Evolutionary conservation across 2,888 invertebrate genomes (phyloP).

Genomic region (Drosophila kokeensis): DNA sequence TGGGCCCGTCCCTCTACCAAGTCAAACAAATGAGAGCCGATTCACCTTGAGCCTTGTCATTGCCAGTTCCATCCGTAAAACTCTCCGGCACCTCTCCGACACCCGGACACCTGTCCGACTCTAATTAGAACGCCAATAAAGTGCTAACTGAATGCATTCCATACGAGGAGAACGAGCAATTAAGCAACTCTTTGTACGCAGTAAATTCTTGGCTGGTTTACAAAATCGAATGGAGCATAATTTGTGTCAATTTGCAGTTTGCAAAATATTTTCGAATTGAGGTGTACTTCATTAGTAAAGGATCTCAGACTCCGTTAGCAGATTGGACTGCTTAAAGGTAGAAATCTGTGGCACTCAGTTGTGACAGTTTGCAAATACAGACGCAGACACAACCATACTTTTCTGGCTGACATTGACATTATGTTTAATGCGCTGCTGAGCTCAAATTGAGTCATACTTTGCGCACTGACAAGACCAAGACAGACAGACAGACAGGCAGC

Average conservation of each 20-base stretch:
- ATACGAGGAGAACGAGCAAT: not conserved
- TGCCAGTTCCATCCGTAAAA: constrained; percentile 14
- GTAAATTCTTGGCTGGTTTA: constrained; percentile 39
- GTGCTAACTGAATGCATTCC: constrained; percentile 47
- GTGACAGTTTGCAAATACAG: constrained; percentile 43
- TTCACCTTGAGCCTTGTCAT: constrained; percentile 57
- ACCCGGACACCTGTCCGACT: constrained; percentile 42
- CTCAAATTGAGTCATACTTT: constrained; percentile 57
- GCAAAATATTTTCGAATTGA: constrained; percentile 41
- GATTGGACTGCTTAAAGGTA: constrained; percentile 43
- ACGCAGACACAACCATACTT: constrained; percentile 7
- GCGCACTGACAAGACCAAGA: constrained; percentile 46
- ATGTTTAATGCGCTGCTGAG: constrained; percentile 43
- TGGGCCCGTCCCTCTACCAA: constrained; percentile 7
- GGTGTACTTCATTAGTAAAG: constrained; percentile 51
- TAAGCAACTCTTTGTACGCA: constrained; percentile 6
- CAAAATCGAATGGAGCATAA: constrained; percentile 28
- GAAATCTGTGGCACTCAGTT: constrained; percentile 37
- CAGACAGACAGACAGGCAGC: constrained; percentile 28
- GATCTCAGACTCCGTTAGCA: constrained; percentile 14
- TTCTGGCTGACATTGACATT: constrained; percentile 55
- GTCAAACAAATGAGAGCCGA: constrained; percentile 31
- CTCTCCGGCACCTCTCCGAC: not conserved
- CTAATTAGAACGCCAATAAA: constrained; percentile 81
- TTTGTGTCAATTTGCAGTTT: constrained; percentile 24